Conservation (phyloP, 2,888 invertebrate genomes). For the Strigamia maritima region DNA sequence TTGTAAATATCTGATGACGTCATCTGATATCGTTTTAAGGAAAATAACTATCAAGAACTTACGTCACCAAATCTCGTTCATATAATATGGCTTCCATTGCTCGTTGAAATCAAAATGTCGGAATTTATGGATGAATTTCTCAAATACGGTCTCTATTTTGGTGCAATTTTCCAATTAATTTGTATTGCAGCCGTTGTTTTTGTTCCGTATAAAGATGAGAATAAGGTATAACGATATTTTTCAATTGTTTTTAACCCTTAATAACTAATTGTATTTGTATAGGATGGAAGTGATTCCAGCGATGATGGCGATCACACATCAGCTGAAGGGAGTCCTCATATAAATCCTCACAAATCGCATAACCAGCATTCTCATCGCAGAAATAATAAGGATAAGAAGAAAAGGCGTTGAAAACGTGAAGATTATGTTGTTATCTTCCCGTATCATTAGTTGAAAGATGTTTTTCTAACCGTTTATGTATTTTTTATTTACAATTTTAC, state of each 20-base stretch:
- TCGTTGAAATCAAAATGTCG: constrained; percentile 40
- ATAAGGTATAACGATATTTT: constrained; percentile 45
- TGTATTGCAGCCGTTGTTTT: constrained; percentile 79
- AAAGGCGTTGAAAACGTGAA: constrained; percentile 36
- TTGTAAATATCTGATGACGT: no score
- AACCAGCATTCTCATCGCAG: constrained; percentile 39
- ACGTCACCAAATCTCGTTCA: no score
- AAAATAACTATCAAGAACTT: no score
- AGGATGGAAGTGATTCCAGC: constrained; percentile 41
- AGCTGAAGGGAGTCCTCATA: constrained; percentile 41
- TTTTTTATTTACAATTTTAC: no score
- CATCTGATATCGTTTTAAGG: no score
- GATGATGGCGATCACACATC: constrained; percentile 41
- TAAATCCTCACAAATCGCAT: constrained; percentile 40
- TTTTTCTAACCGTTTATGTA: no score
- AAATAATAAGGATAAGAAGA: constrained; percentile 42
- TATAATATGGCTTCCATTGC: not conserved
- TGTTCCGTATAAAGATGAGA: constrained; percentile 64
- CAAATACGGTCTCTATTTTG: constrained; percentile 76
- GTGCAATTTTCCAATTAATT: constrained; percentile 80
- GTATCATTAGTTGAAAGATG: no score
- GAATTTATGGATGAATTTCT: constrained; percentile 66
- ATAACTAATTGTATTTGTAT: not conserved
- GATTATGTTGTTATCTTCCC: no score
- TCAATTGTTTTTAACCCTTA: not conserved